A percentile compares a stretch with the other conserved stretches of the same genome.
Conservation (phyloP, 2,113 vertebrate species). For the Ibidorhyncha struthersii region DNA sequence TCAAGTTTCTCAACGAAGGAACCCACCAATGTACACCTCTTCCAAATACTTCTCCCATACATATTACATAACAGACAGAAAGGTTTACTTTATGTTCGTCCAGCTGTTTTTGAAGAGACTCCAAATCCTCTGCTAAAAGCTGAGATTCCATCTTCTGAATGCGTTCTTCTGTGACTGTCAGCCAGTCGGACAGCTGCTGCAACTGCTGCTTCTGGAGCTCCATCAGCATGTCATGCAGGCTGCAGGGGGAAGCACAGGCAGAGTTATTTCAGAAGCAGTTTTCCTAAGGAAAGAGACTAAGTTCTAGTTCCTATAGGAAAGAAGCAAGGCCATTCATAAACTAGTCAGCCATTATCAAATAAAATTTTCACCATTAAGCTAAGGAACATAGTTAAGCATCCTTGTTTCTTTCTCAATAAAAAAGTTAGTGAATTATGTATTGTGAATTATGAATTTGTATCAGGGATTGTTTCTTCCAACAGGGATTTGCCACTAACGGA, state of each 20-base stretch:
- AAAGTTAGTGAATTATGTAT: not conserved
- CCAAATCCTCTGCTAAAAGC: constrained; percentile 75
- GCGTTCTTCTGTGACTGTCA: constrained; percentile 87
- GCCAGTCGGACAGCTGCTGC: constrained; percentile 93
- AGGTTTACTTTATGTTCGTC: constrained; percentile 88
- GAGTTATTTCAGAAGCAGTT: not conserved
- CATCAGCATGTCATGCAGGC: constrained; percentile 95
- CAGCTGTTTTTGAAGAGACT: constrained; percentile 82
- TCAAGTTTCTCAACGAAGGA: not conserved
- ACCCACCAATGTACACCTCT: not conserved
- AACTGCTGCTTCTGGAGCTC: constrained; percentile 94
- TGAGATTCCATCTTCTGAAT: constrained; percentile 90
- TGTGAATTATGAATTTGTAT: not conserved
- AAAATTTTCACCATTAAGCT: not conserved
- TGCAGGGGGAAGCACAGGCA: constrained; percentile 54
- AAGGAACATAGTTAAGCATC: not conserved
- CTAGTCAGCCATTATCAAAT: not conserved
- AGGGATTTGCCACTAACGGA: not conserved
- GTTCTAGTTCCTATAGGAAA: not conserved
- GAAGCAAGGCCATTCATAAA: not conserved
- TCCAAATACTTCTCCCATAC: not conserved
- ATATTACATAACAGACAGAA: not conserved
- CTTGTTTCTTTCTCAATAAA: not conserved
- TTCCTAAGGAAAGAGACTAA: not conserved
- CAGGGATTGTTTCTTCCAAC: not conserved